A percentile compares a stretch with the other conserved stretches of the same genome.
Conservation (phyloP, 2,888 invertebrate genomes). For the Sisyra terminalis region DNA sequence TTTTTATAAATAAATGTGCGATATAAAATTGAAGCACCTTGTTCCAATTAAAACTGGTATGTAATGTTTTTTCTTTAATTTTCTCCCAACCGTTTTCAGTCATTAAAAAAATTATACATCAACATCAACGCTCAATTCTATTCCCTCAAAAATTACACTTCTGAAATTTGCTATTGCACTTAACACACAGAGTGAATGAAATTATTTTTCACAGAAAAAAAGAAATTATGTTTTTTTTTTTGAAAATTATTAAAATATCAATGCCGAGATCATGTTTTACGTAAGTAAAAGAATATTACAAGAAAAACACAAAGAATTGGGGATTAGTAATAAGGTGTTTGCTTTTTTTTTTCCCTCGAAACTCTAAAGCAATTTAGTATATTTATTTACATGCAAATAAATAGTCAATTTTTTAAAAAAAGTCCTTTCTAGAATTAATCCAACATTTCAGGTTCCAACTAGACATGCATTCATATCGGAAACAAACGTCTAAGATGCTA, state of each 20-base stretch:
- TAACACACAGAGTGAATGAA: not conserved
- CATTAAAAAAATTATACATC: not conserved
- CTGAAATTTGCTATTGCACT: not conserved
- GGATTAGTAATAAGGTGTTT: too few relatives aligned
- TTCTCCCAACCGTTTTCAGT: not conserved
- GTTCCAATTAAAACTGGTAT: not conserved
- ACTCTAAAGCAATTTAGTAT: too few relatives aligned
- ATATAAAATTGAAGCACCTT: conserved; percentile 6
- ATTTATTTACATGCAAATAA: too few relatives aligned
- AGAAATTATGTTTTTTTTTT: too few relatives aligned
- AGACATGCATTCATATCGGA: conserved; percentile 2
- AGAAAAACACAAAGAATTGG: not conserved
- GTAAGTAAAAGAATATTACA: not conserved
- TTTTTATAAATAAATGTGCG: conserved; percentile 9
- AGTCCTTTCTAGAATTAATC: not conserved
- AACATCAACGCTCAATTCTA: too few relatives aligned
- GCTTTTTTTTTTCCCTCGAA: too few relatives aligned
- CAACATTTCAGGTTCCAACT: conserved; percentile 4
- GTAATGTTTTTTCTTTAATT: not conserved
- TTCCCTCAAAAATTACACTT: too few relatives aligned
- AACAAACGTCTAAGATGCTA: conserved; percentile 5
- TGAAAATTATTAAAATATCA: too few relatives aligned
- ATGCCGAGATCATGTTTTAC: not conserved
- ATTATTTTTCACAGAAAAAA: too few relatives aligned
- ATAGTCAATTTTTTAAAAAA: too few relatives aligned